Evolutionary conservation across 1,140 invertebrate genomes (phyloP).

Genomic region (Drosophila kepulauana): DNA sequence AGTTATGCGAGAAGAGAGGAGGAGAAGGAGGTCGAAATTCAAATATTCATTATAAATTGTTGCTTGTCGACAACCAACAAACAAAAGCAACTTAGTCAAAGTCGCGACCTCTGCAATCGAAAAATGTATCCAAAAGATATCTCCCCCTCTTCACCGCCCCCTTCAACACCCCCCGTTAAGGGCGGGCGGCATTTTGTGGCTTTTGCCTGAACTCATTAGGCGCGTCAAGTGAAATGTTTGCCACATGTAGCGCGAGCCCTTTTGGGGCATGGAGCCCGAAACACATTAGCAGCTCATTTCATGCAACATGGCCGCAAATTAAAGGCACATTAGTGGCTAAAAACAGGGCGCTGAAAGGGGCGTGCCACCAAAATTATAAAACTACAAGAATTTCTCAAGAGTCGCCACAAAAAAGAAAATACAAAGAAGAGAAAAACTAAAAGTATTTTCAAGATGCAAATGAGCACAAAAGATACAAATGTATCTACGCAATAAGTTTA

Average conservation of each 20-base stretch:
- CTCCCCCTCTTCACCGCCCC: background rate
- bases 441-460: conserved; percentile 8
- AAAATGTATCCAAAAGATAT: conserved; percentile 1
- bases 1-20: background rate
- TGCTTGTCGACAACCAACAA: conserved; percentile 46
- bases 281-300: conserved; percentile 78
- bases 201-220: conserved; percentile 67
- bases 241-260: conserved; percentile 46
- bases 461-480: conserved; percentile 21
- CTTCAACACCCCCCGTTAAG: background rate
- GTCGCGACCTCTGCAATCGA: conserved; percentile 38
- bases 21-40: conserved; percentile 1
- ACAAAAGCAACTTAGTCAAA: conserved; percentile 68
- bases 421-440: conserved; percentile 4
- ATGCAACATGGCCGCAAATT: conserved; percentile 74
- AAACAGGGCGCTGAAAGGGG: background rate
- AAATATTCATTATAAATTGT: conserved; percentile 73
- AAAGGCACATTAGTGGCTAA: conserved; percentile 71
- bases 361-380: conserved; percentile 44
- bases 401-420: conserved; percentile 13
- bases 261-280: conserved; percentile 51
- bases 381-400: conserved; percentile 41
- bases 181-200: conserved; percentile 13
- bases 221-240: conserved; percentile 80
- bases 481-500: background rate